phyloP scores from a whole-genome alignment of 2,888 invertebrate genomes.

The Stenolophus ochropezus region DNA sequence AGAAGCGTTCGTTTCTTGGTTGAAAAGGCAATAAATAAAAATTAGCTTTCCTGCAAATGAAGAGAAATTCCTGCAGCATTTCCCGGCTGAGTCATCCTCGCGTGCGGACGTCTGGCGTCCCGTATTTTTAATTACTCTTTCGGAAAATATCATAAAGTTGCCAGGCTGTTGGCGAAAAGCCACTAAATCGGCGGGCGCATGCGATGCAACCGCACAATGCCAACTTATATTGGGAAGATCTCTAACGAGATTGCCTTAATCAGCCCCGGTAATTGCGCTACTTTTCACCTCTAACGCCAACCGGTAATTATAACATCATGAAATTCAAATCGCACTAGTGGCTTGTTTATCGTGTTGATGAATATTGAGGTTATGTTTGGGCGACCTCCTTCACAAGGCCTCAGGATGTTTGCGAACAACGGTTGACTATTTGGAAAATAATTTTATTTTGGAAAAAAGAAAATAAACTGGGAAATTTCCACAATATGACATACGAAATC shows the following conservation, averaged over 20 bases:
- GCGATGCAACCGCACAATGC: constrained; percentile 20
- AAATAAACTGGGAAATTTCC: not conserved
- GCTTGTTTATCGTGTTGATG: constrained; percentile 6
- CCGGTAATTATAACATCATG: constrained; percentile 35
- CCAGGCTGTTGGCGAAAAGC: constrained; percentile 40
- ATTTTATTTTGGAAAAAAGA: not conserved
- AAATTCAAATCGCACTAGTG: constrained; percentile 20
- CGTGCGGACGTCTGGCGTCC: not conserved
- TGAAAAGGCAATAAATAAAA: constrained; percentile 32
- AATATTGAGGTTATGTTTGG: not conserved
- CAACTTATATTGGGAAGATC: constrained; percentile 30
- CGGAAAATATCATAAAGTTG: constrained; percentile 55
- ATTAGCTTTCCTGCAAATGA: constrained; percentile 36
- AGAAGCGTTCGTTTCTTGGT: too few species aligned
- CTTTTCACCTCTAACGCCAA: not conserved
- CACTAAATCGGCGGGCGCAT: constrained; percentile 47
- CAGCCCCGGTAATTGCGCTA: constrained; percentile 16
- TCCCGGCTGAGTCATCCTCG: constrained; percentile 27
- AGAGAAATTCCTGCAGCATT: constrained; percentile 40
- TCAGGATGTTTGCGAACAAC: not conserved
- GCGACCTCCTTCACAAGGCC: constrained; percentile 1
- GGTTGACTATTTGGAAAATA: not conserved
- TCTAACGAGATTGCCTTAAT: constrained; percentile 39
- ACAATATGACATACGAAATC: not conserved
- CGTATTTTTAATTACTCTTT: constrained; percentile 57